Conservation (phyloP, 2,888 invertebrate species). For the Sisyra terminalis region DNA sequence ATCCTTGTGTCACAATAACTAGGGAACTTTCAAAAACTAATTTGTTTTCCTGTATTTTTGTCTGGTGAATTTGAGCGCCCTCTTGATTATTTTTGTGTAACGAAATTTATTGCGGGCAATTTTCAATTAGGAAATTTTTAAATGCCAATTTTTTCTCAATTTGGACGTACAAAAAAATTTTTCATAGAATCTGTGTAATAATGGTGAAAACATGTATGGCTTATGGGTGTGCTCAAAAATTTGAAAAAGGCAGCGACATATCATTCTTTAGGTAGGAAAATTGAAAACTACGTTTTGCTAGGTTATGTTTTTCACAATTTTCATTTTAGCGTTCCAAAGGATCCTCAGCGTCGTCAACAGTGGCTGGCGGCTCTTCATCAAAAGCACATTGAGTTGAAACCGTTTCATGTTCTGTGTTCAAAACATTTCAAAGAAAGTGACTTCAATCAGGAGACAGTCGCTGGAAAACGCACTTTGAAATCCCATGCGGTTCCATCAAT, state of each 20-base stretch:
- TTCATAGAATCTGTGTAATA: not conserved
- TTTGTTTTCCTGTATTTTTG: no score
- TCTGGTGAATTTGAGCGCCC: no score
- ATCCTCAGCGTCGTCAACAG: not conserved
- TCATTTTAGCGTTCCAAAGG: conserved; percentile 1
- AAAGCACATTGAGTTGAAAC: not conserved
- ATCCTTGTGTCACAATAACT: no score
- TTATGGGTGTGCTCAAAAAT: not conserved
- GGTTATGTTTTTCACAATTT: not conserved
- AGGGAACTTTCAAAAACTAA: no score
- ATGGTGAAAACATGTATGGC: conserved; percentile 1
- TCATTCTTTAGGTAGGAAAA: conserved; percentile 1
- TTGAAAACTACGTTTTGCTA: not conserved
- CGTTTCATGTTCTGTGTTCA: conserved; percentile 1
- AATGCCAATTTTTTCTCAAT: no score
- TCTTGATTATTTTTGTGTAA: no score
- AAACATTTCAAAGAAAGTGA: conserved; percentile 2
- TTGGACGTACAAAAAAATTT: no score
- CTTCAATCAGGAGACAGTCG: not conserved
- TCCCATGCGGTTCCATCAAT: conserved; percentile 1
- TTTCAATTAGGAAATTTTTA: no score
- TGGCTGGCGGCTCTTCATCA: not conserved
- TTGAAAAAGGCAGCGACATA: not conserved
- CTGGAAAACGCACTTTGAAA: not conserved
- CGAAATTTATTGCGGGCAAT: no score